Conservation (phyloP, 2,113 vertebrate genomes). For the Circaetus gallicus region DNA sequence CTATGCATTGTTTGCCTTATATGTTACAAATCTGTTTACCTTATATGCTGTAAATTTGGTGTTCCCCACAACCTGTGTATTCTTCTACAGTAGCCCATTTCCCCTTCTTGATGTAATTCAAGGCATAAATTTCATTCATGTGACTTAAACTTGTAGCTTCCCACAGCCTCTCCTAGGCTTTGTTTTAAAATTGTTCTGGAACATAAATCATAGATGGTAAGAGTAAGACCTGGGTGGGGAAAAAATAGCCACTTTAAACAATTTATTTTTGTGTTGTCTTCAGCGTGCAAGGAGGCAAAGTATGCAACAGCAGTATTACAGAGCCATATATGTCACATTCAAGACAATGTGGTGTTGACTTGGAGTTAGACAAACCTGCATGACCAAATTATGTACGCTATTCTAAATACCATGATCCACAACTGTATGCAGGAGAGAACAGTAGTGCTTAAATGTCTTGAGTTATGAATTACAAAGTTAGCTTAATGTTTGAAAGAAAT, state of each 20-base stretch:
- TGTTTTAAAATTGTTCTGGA: background rate
- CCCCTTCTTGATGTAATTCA: background rate
- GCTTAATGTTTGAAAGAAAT: background rate
- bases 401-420: background rate
- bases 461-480: background rate
- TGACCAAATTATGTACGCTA: accelerated
- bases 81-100: background rate
- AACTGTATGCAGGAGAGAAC: background rate
- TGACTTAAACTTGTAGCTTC: background rate
- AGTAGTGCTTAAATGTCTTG: background rate
- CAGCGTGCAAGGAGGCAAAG: background rate
- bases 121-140: background rate
- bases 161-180: background rate
- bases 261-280: conserved; percentile 23
- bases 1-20: background rate
- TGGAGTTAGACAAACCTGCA: background rate
- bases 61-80: background rate
- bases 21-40: background rate
- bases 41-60: background rate
- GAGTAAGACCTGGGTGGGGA: background rate
- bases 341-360: background rate
- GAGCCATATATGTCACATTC: background rate
- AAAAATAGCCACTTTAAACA: background rate
- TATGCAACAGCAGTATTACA: background rate
- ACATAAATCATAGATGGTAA: background rate